Evolutionary conservation across 2,888 invertebrate genomes (phyloP).

Genomic region (Allolobophora icterica): DNA sequence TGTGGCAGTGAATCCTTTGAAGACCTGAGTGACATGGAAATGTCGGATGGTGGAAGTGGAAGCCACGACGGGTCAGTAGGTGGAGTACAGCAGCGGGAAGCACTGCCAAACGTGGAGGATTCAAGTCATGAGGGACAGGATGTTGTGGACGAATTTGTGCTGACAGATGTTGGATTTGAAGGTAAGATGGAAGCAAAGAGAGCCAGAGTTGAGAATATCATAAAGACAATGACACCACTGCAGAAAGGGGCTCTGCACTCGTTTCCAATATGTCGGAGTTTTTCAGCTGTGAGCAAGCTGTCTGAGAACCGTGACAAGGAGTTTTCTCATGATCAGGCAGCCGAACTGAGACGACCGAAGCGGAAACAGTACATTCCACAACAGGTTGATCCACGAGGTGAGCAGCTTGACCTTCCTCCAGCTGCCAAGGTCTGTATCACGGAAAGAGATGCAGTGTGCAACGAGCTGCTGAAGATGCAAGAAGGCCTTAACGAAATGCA

Average conservation of each 20-base stretch:
- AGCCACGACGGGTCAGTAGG: neutral
- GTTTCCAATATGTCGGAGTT: conserved; percentile 3
- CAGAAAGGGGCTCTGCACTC: neutral
- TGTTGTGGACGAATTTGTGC: neutral
- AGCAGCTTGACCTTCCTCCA: conserved; percentile 52
- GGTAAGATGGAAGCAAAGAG: conserved; percentile 74
- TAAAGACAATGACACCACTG: conserved; percentile 82
- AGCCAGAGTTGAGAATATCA: conserved; percentile 92
- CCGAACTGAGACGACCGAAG: conserved; percentile 68
- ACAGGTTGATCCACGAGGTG: conserved; percentile 71
- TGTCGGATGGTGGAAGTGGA: conserved; percentile 14
- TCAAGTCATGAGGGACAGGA: neutral
- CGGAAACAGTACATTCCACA: conserved; percentile 93
- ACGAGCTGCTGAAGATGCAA: conserved; percentile 82
- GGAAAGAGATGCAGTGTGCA: conserved; percentile 67
- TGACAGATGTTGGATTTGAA: conserved; percentile 27
- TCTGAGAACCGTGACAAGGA: neutral
- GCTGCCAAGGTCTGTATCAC: conserved; percentile 59
- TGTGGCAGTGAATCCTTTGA: neutral
- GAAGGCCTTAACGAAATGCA: conserved; percentile 73
- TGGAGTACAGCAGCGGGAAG: neutral
- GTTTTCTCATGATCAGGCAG: neutral
- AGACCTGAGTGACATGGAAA: conserved; percentile 12
- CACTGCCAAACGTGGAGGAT: neutral
- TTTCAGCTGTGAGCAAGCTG: conserved; percentile 2